These are phyloP conservation scores for Phoenicopterus ruber DNA, from an alignment of 2,113 vertebrate species.

Conservation along the genomic window DNA sequence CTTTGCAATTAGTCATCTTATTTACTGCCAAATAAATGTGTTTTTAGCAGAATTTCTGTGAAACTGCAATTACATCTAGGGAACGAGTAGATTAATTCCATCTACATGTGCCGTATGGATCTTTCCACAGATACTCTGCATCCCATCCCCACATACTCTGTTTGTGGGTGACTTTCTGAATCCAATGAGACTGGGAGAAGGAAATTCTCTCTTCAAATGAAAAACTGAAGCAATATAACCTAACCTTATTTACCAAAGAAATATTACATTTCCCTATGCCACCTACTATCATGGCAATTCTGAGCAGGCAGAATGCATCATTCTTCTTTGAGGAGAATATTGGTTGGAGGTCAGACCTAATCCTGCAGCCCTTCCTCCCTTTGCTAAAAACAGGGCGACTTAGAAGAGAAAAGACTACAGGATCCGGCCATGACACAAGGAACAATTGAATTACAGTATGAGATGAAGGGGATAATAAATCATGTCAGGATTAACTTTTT, in stretches of 20 bases:
- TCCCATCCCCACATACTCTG: neutral
- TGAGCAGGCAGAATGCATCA: neutral
- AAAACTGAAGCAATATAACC: neutral
- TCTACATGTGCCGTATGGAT: neutral
- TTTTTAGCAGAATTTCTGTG: constrained; percentile 15
- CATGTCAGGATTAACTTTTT: neutral
- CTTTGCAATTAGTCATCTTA: constrained; percentile 41
- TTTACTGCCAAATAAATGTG: constrained; percentile 55
- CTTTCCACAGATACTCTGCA: neutral
- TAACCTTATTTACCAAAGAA: neutral
- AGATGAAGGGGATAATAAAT: neutral
- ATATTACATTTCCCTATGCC: neutral
- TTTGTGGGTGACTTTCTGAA: neutral
- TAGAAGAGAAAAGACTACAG: neutral
- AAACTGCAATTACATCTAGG: constrained; percentile 10
- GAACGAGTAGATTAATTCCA: neutral
- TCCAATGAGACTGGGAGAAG: neutral
- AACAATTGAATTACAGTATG: neutral
- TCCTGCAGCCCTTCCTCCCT: neutral
- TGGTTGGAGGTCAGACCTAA: neutral
- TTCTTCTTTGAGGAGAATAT: neutral
- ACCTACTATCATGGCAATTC: neutral
- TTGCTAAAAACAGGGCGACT: neutral
- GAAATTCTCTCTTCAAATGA: neutral
- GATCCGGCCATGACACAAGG: neutral